Conservation (phyloP, 2,888 invertebrate genomes). For the Drosophila merina region DNA sequence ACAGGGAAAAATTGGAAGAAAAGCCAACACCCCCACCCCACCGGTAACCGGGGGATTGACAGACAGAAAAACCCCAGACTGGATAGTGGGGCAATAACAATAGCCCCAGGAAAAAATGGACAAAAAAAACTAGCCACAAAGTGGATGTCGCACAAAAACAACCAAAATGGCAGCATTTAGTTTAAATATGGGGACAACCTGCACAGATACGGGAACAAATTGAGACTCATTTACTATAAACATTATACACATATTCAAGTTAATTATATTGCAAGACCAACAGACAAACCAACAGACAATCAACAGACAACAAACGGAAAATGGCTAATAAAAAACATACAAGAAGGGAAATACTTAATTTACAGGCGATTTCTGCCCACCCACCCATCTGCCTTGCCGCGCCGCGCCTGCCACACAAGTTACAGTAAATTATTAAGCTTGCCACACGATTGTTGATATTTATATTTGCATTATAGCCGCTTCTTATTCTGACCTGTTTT, state of each 20-base stretch:
- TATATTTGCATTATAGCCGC: slow-evolving; percentile 49
- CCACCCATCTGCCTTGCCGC: not conserved
- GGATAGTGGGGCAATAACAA: slow-evolving; percentile 31
- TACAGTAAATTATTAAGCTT: slow-evolving; percentile 68
- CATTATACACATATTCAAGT: slow-evolving; percentile 76
- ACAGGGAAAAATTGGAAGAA: slow-evolving; percentile 32
- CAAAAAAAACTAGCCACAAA: slow-evolving; percentile 11
- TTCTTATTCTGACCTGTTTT: slow-evolving; percentile 9
- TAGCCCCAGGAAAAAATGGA: slow-evolving; percentile 27
- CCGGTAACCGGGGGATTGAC: slow-evolving; percentile 2
- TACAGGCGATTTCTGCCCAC: slow-evolving; percentile 58
- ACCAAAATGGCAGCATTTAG: slow-evolving; percentile 57
- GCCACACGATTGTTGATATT: slow-evolving; percentile 65
- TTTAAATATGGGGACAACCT: slow-evolving; percentile 64
- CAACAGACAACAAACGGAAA: slow-evolving; percentile 10
- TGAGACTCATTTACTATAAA: slow-evolving; percentile 67
- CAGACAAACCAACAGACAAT: slow-evolving; percentile 36
- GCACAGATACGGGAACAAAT: slow-evolving; percentile 20
- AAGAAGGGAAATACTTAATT: slow-evolving; percentile 60
- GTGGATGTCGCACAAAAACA: slow-evolving; percentile 2
- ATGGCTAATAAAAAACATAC: slow-evolving; percentile 37
- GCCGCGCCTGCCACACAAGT: slow-evolving; percentile 64
- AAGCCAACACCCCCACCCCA: slow-evolving; percentile 24
- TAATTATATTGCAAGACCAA: slow-evolving; percentile 70
- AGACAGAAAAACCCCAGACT: slow-evolving; percentile 11